Percentiles rank a stretch among this genome's conserved stretches.
Conservation (phyloP, 2,888 invertebrate species). For the Cyaniris semiargus region DNA sequence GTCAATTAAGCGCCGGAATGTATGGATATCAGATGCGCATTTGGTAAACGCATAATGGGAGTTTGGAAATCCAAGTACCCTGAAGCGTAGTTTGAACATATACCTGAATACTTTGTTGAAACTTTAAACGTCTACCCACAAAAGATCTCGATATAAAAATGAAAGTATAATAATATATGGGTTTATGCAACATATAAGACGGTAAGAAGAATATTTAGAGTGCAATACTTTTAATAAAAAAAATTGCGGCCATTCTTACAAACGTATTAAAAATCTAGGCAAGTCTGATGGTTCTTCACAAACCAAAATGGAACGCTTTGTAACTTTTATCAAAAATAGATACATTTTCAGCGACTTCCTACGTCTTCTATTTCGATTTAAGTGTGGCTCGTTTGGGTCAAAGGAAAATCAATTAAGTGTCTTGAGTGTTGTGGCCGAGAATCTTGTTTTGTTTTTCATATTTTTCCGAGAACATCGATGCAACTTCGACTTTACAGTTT, state of each 20-base stretch:
- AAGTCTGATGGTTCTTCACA: neutral
- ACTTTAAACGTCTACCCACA: neutral
- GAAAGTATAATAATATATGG: neutral
- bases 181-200: neutral
- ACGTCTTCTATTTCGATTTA: neutral
- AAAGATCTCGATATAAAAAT: neutral
- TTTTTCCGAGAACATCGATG: neutral
- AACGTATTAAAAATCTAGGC: neutral
- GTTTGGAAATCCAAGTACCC: conserved; percentile 13
- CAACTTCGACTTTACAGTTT: neutral
- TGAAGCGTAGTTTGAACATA: neutral
- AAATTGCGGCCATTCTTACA: neutral
- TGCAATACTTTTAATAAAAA: neutral
- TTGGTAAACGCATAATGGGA: conserved; percentile 3
- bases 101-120: neutral
- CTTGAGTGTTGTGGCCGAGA: neutral
- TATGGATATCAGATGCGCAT: conserved; percentile 27
- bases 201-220: neutral
- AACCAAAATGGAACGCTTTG: conserved; percentile 16
- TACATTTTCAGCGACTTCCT: conserved; percentile 9
- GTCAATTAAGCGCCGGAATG: conserved; percentile 23
- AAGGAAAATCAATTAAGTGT: conserved; percentile 11
- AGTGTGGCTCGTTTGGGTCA: conserved; percentile 15
- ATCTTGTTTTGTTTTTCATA: conserved; percentile 4
- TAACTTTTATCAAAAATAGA: conserved; percentile 14